Base-by-base conservation (phyloP, 2,113 vertebrate genomes). In the Aphyosemion australe region DNA sequence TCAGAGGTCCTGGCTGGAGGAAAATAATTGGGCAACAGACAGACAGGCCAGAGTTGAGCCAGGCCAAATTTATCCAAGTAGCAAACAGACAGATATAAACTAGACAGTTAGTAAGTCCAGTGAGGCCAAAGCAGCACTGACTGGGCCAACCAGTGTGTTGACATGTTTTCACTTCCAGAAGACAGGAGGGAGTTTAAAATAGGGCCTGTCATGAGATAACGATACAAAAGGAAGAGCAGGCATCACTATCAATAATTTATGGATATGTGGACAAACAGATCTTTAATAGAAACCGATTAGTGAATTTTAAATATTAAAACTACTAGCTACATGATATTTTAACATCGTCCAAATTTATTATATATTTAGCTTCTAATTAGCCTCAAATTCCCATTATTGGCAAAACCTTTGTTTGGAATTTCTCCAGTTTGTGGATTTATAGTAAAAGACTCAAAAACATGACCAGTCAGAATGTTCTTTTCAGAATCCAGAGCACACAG, bases 1-100 rank as follows among this genome's bases (percentile, higher is more conserved):
- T 86, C 82, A 87, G 51, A 78, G 86, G 80, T 90, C 76, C 61
- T 52, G 68, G 71, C 79, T 80, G 12, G 2, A 65, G 62, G 64
- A 81, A 89, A 86, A 84, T 90, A 89, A 89, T 87, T 90, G 85
- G 83, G 65, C 69, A 69, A 50, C 41, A 68, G 74, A 79, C 52
- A 73, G 76, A 84, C 72, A 75, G 73, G 71, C 57, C 69, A 67
- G 55, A 76, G 60, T 74, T 37, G 21, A 74, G 71, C 66, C 79
- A 71, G 80, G 72, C 67, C 80, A 79, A 72, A 88, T 82, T 78
- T 73, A 84, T 88, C 82, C 68, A 72, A 61, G 70, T 48, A 54
- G 74, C 48, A 78, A 85, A 87, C 58, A 81, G 74, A 67, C 76
- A 75, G 76, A 86, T 78, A 83, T 86, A 83, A 88, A 85, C 47